Evolutionary conservation across 1,140 invertebrate genomes (phyloP), one percentile per base, ranked within the genome.

Genomic region (Lordiphosa mommai): DNA sequence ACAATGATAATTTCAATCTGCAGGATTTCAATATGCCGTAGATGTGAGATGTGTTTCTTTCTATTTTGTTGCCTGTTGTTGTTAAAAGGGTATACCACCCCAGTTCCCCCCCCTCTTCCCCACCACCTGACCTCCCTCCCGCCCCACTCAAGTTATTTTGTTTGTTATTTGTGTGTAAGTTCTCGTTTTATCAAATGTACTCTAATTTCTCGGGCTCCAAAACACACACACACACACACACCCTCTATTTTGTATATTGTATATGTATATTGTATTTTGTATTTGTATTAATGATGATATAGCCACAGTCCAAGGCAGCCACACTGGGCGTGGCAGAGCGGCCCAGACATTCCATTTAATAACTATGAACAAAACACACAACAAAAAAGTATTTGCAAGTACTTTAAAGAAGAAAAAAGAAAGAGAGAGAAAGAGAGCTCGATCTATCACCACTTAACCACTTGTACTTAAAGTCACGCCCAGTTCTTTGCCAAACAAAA

Each of bases 1-100:
- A 88, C 53, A 88, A 84, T 34, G 87, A 88, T 46, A 87, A 86
- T 46, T 88, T 88, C 12, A 88, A 86, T 60, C 68, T 88, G 51
- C 79, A 84, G 68, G 87, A 88, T 13, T 86, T 88, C 30, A 67
- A 67, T 13, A 53, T 88, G 52, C 79, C 84, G 60, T 88, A 85
- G 38, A 72, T 5, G 23, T n/a, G 29, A 0, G 3, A 46, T 53
- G 29, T 37, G 20, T 60, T 63, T 37, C 17, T 52, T 49, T 70
- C n/a, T 37, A 14, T 68, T 84, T 82, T 72, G 72, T 82, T 82
- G 76, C 76, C 66, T 76, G 63, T 84, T 82, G 77, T 82, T 82
- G 76, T 82, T 82, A 73, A 68, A 64, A 69, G 53, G 29, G 16
- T 23, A 20, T 10, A 13, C 38, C 40, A 13, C 38, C 40, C 48